These are phyloP conservation scores for Hippasteria phrygiana DNA, from an alignment of 53 echinoderm and acorn worm genomes.

Conservation along the genomic window DNA sequence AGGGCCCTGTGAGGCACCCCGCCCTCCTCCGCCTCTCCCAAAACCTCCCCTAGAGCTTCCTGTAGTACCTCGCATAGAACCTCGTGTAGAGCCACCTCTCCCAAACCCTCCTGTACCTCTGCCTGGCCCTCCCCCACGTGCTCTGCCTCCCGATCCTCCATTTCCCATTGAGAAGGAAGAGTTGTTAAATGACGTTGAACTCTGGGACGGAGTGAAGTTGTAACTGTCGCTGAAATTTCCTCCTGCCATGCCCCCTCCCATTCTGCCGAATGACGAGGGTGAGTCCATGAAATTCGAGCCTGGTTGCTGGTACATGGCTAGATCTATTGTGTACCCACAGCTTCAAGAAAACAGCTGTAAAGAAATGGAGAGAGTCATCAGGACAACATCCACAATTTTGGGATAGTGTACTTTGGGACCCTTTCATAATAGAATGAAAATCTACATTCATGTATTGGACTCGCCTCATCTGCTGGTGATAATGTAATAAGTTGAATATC, in stretches of 20 bases:
- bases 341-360: no score
- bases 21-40: neutral
- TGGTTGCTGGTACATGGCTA: conserved; percentile 3
- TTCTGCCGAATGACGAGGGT: neutral
- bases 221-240: neutral
- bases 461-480: no score
- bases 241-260: neutral
- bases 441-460: no score
- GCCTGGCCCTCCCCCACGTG: neutral
- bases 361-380: no score
- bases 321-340: no score
- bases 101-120: neutral
- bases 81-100: neutral
- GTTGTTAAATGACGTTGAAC: no score
- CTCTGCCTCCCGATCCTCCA: conserved; percentile 7
- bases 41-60: neutral
- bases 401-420: no score
- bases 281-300: conserved; percentile 18
- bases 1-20: neutral
- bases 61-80: neutral
- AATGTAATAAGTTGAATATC: no score
- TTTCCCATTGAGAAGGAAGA: conserved; percentile 13
- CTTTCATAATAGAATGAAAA: no score
- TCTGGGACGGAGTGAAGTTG: neutral
- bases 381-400: no score